A percentile compares a stretch with the other conserved stretches of the same genome.
Conservation (phyloP, 2,888 invertebrate species). For the Allolobophora icterica region DNA sequence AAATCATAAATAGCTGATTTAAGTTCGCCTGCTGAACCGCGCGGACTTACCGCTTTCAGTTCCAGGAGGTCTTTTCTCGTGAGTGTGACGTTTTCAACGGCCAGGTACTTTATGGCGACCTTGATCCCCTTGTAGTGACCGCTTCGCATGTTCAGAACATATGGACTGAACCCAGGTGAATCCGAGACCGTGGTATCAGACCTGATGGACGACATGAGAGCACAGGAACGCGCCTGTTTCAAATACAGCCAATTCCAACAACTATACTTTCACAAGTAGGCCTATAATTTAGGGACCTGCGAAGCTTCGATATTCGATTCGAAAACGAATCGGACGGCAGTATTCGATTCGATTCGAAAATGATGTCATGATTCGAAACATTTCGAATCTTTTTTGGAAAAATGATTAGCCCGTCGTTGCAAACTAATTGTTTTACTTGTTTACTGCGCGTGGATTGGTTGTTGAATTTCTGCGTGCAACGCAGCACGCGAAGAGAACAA, state of each 20-base stretch:
- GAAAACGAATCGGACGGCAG: too few relatives aligned
- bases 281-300: too few relatives aligned
- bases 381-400: too few relatives aligned
- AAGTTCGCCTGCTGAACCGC: too few relatives aligned
- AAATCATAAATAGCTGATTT: neutral
- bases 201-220: neutral
- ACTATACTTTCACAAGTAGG: neutral
- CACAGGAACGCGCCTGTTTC: neutral
- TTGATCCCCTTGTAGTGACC: conserved; percentile 36
- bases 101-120: conserved; percentile 44
- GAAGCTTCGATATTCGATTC: too few relatives aligned
- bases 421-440: too few relatives aligned
- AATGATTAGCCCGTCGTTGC: too few relatives aligned
- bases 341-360: too few relatives aligned
- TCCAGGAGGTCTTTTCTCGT: conserved; percentile 48
- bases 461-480: too few relatives aligned
- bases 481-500: too few relatives aligned
- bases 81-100: conserved; percentile 36
- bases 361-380: too few relatives aligned
- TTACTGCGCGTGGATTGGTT: too few relatives aligned
- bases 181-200: neutral
- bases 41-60: conserved; percentile 49
- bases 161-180: neutral
- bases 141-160: conserved; percentile 13
- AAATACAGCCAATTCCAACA: neutral